Percentiles rank a stretch among this genome's conserved stretches.
These are phyloP conservation scores for Limenitis arthemis DNA, from an alignment of 2,888 invertebrate genomes.

Conservation along the genomic window DNA sequence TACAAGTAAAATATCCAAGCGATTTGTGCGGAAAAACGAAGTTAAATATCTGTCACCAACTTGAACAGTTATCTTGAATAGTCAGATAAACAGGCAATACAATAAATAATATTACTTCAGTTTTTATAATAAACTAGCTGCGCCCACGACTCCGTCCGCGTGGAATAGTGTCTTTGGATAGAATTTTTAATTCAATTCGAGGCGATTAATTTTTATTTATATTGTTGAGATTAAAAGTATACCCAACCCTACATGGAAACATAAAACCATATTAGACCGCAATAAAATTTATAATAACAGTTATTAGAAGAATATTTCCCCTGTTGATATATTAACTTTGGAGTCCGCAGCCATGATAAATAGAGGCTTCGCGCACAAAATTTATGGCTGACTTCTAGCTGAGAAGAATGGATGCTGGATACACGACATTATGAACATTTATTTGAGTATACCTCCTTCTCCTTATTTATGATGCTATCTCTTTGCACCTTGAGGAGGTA, in stretches of 20 bases:
- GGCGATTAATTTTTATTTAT: too few relatives aligned
- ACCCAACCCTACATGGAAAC: neutral
- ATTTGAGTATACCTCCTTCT: constrained; percentile 11
- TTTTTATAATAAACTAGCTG: too few relatives aligned
- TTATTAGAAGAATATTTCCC: constrained; percentile 20
- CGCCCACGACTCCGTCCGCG: too few relatives aligned
- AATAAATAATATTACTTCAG: too few relatives aligned
- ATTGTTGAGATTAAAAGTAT: too few relatives aligned
- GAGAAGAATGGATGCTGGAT: constrained; percentile 22
- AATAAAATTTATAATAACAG: constrained; percentile 2
- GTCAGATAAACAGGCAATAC: too few relatives aligned
- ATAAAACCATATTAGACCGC: neutral
- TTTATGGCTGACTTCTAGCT: constrained; percentile 29
- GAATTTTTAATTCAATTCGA: too few relatives aligned
- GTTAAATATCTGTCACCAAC: too few relatives aligned
- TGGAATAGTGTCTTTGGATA: too few relatives aligned
- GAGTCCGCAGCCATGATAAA: constrained; percentile 27
- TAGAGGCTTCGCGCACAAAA: constrained; percentile 24
- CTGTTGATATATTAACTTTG: constrained; percentile 29
- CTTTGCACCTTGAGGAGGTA: neutral
- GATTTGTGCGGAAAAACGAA: too few relatives aligned
- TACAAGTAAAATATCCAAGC: too few relatives aligned
- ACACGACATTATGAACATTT: constrained; percentile 27
- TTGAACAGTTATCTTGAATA: too few relatives aligned
- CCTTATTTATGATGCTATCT: constrained; percentile 2